Conservation (phyloP, 2,888 invertebrate genomes). For the Trissolcus brochymenae region DNA sequence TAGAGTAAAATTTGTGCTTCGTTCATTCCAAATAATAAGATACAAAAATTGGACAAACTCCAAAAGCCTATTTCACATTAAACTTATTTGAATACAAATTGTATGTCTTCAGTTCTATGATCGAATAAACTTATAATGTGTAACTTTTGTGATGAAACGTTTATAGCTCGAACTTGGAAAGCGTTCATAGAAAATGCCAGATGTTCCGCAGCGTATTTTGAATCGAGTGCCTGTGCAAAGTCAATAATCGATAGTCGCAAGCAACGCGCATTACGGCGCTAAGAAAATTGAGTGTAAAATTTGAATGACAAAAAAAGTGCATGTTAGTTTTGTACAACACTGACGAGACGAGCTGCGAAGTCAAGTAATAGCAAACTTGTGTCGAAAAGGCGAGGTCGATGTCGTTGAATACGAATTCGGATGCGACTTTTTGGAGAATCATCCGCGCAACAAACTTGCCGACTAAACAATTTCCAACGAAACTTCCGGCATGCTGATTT, state of each 20-base stretch:
- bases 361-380: not conserved
- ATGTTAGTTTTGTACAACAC: not conserved
- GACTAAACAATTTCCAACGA: not conserved
- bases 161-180: not conserved
- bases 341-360: not conserved
- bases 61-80: too few species aligned
- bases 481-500: too few species aligned
- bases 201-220: constrained; percentile 12
- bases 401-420: constrained; percentile 8
- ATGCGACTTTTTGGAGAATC: constrained; percentile 7
- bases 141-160: constrained; percentile 5
- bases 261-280: constrained; percentile 13
- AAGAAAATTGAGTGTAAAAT: constrained; percentile 43
- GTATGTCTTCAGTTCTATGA: too few species aligned
- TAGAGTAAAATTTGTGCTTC: too few species aligned
- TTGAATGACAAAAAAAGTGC: constrained; percentile 16
- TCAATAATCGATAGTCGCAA: constrained; percentile 48
- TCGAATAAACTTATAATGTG: too few species aligned
- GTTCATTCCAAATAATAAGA: too few species aligned
- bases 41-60: too few species aligned
- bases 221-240: constrained; percentile 22
- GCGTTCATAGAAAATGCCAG: constrained; percentile 5
- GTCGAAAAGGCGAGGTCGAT: too few species aligned
- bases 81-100: too few species aligned
- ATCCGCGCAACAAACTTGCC: constrained; percentile 4